Base-by-base conservation (phyloP, 1,140 invertebrate species). In the Scylla paramamosain region DNA sequence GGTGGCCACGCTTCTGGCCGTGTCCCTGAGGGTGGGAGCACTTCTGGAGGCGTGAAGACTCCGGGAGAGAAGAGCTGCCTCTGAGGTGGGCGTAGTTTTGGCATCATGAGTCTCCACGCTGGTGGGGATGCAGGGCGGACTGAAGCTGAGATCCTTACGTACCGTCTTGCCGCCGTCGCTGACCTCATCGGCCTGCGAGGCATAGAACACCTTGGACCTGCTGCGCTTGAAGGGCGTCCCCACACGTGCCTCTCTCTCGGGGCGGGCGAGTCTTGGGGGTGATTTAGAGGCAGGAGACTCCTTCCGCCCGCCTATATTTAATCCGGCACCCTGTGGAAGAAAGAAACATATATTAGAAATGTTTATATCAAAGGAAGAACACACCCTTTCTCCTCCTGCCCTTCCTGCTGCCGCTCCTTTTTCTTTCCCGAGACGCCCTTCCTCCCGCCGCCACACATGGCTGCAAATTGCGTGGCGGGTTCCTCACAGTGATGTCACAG, bases 151-250 rank as follows among this genome's bases (percentile, higher is more conserved):
- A 4, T 87, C 91, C 8, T 32, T 86, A 28, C 83, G 32, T 14
- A n/a, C 77, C 14, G 90, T 16, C 16, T 92, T 95, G 67, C 91
- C 88, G 8, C 52, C 87, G 20, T 29, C 82, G 25, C 16, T 39
- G 39, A n/a, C 14, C 25, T 16, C 46, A 45, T 86, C 91, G 16
- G 48, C 87, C 94, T 95, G 94, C 16, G 94, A 95, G 82, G 94
- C 94, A 39, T 95, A 95, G 94, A 84, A 95, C 8, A 95, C 94
- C 48, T 88, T 25, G 25, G 94, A 95, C 10, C 94, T 83, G 83
- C 82, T 92, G 20, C 94, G 39, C 91, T 95, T 95, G 91, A 95
- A 95, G 77, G 94, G 94, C 83, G 94, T 95, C 88, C 25, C 67
- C n/a, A 77, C 93, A 48, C 89, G 90, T n/a, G 87, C 31, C 77